These are phyloP conservation scores for Brachynemurus nebulosus DNA, from an alignment of 2,888 invertebrate genomes.

Conservation along the genomic window DNA sequence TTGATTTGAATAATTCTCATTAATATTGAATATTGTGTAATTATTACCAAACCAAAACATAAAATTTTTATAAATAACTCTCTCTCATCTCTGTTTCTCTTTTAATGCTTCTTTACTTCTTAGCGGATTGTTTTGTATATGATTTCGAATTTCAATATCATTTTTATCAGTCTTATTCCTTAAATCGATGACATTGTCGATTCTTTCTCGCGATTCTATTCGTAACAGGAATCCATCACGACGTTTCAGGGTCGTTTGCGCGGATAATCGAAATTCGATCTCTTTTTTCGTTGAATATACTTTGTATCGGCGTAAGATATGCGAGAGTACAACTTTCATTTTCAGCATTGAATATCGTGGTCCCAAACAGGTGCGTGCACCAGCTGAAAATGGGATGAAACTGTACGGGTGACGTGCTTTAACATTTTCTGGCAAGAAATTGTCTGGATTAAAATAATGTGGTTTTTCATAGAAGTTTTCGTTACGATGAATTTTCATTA, in stretches of 20 bases:
- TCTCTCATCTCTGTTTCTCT: too few relatives aligned
- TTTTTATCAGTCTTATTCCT: too few relatives aligned
- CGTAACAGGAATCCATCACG: slow-evolving; percentile 44
- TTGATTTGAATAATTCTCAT: too few relatives aligned
- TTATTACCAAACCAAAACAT: too few relatives aligned
- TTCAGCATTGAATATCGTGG: slow-evolving; percentile 59
- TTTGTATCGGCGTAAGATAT: slow-evolving; percentile 47
- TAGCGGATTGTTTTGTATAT: too few relatives aligned
- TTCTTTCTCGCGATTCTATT: slow-evolving; percentile 15
- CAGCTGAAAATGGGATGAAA: slow-evolving; percentile 61
- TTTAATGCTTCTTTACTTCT: too few relatives aligned
- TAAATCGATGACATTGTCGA: too few relatives aligned
- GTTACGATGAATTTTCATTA: slow-evolving; percentile 42
- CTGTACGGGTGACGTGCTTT: slow-evolving; percentile 57
- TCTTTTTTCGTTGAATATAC: slow-evolving; percentile 43
- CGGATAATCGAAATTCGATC: slow-evolving; percentile 44
- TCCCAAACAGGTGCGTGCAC: slow-evolving; percentile 53
- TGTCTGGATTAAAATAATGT: slow-evolving; percentile 50
- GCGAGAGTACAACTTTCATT: slow-evolving; percentile 51
- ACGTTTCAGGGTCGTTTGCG: slow-evolving; percentile 52
- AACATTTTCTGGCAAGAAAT: slow-evolving; percentile 56
- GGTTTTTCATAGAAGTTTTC: slow-evolving; percentile 48
- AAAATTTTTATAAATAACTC: too few relatives aligned
- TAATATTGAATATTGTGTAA: too few relatives aligned
- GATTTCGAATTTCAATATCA: too few relatives aligned